Evolutionary conservation across 1,140 invertebrate species (phyloP).

Genomic region (Brevipalpus yothersi): DNA sequence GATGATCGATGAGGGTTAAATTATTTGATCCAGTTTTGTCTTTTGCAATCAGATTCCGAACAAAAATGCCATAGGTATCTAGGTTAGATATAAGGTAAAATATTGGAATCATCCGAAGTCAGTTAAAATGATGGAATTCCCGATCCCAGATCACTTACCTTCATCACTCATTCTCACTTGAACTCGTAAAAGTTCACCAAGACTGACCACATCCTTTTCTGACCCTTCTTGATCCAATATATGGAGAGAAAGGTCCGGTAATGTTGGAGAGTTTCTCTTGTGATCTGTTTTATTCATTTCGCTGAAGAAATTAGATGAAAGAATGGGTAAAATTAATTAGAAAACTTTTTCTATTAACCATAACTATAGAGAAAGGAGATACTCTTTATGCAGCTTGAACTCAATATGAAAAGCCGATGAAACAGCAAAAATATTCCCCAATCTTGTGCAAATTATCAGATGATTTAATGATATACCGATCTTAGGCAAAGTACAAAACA

Average conservation of each 20-base stretch:
- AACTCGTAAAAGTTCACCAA: conserved; percentile 14
- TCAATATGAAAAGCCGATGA: too few species aligned
- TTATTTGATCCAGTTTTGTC: conserved; percentile 6
- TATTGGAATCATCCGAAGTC: not conserved
- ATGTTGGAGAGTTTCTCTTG: conserved; percentile 8
- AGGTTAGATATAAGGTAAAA: not conserved
- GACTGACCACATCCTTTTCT: conserved; percentile 12
- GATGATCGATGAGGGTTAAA: conserved; percentile 11
- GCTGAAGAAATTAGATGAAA: not conserved
- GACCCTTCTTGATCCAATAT: conserved; percentile 13
- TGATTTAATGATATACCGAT: too few species aligned
- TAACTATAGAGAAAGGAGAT: too few species aligned
- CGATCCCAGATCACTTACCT: conserved; percentile 5
- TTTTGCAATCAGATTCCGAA: conserved; percentile 10
- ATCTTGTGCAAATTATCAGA: too few species aligned
- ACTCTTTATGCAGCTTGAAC: too few species aligned
- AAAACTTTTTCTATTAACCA: too few species aligned
- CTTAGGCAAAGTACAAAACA: too few species aligned
- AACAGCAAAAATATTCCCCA: too few species aligned
- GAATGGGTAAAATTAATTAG: too few species aligned
- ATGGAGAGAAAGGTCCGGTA: conserved; percentile 13
- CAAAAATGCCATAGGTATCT: conserved; percentile 11
- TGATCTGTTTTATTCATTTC: conserved; percentile 7
- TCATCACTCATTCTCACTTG: conserved; percentile 15
- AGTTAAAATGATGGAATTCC: not conserved